A percentile compares a stretch with the other conserved stretches of the same genome.
phyloP scores from a whole-genome alignment of 2,888 invertebrate genomes.

The Ligdia adustata region DNA sequence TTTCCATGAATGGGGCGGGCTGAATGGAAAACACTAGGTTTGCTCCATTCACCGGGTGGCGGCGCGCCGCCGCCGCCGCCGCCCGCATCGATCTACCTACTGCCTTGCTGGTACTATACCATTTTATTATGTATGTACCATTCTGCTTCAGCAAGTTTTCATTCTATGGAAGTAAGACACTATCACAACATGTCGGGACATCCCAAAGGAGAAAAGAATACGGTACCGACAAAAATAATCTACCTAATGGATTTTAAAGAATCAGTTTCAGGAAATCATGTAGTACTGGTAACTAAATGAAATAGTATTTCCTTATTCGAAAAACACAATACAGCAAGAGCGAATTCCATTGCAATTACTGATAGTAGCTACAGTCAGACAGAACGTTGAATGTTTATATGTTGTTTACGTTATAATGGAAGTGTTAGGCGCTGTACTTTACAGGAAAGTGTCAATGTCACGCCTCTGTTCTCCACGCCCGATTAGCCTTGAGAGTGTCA shows the following conservation, averaged over 20 bases:
- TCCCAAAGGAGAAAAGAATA: too few relatives aligned
- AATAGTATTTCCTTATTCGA: conserved; percentile 10
- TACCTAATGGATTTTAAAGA: conserved; percentile 4
- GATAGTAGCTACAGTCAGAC: conserved; percentile 3
- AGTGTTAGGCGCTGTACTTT: conserved; percentile 28
- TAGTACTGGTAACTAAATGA: not conserved
- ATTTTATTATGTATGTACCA: too few relatives aligned
- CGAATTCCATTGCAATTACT: conserved; percentile 3
- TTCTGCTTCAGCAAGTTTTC: too few relatives aligned
- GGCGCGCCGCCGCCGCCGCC: conserved; percentile 38
- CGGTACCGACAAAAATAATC: conserved; percentile 6
- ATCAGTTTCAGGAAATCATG: conserved; percentile 2
- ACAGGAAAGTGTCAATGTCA: conserved; percentile 52
- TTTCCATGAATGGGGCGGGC: conserved; percentile 80
- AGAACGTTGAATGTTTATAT: conserved; percentile 9
- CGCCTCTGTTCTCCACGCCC: conserved; percentile 29
- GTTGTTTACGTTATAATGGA: conserved; percentile 17
- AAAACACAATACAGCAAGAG: too few relatives aligned
- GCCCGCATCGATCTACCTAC: conserved; percentile 30
- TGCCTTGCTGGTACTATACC: not conserved
- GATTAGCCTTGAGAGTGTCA: not conserved
- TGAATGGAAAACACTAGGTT: conserved; percentile 77
- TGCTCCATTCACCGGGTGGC: conserved; percentile 65
- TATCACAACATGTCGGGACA: too few relatives aligned
- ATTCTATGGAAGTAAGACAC: too few relatives aligned